phyloP scores from a whole-genome alignment of 2,113 vertebrate genomes.

The Hippolais icterina region DNA sequence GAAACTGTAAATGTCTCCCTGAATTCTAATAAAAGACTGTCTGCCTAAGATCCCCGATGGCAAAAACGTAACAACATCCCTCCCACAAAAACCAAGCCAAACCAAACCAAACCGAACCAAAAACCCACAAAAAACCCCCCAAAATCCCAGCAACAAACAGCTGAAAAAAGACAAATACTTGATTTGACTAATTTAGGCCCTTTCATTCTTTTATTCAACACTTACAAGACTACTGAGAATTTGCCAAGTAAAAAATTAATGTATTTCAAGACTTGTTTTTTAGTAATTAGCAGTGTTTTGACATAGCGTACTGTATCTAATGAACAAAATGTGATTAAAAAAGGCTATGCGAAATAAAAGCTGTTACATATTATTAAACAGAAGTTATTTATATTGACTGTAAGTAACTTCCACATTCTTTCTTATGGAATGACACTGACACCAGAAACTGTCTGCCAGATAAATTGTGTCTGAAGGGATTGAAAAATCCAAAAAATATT shows the following conservation, averaged over 20 bases:
- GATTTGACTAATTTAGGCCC: neutral
- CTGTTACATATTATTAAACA: neutral
- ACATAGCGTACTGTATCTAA: neutral
- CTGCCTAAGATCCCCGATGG: neutral
- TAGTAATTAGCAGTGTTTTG: neutral
- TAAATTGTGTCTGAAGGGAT: neutral
- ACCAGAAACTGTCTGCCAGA: neutral
- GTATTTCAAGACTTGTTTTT: neutral
- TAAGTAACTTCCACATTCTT: neutral
- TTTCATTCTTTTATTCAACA: neutral
- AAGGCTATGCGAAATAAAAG: neutral
- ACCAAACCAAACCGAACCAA: too few species aligned
- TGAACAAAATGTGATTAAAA: neutral
- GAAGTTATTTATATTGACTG: neutral
- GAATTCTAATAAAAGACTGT: neutral
- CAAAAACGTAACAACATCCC: neutral
- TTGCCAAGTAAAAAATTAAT: neutral
- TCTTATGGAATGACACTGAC: neutral
- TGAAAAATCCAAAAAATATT: neutral
- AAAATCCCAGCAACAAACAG: neutral
- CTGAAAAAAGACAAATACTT: neutral
- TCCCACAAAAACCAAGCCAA: accelerated
- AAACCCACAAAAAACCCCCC: too few species aligned
- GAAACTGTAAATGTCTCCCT: neutral
- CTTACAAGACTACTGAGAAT: neutral